A percentile compares a stretch with the other conserved stretches of the same genome.
phyloP scores from a whole-genome alignment of 2,113 vertebrate species.

The Nothocercus nigrocapillus region DNA sequence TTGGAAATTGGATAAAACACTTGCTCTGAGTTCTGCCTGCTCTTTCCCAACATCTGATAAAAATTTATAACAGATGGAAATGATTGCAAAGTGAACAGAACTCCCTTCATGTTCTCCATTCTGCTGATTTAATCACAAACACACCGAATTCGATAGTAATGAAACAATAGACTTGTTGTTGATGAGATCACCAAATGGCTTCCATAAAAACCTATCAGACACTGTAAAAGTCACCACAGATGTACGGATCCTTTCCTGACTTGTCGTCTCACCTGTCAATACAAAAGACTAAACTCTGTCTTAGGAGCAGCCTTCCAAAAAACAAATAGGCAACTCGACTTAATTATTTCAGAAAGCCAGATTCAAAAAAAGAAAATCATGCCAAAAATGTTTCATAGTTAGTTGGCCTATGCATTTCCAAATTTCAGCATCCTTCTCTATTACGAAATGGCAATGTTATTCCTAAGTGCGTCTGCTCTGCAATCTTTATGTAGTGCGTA shows the following conservation, averaged over 20 bases:
- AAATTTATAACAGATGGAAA: slow-evolving; percentile 79
- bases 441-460: not conserved
- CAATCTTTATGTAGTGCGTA: not conserved
- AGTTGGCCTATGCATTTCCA: not conserved
- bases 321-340: not conserved
- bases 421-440: not conserved
- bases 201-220: slow-evolving; percentile 51
- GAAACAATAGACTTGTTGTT: slow-evolving; percentile 71
- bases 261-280: not conserved
- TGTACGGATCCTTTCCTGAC: not conserved
- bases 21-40: slow-evolving; percentile 61
- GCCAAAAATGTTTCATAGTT: not conserved
- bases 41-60: slow-evolving; percentile 77
- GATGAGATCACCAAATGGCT: slow-evolving; percentile 72
- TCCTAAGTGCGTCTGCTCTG: not conserved
- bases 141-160: slow-evolving; percentile 71
- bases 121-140: slow-evolving; percentile 76
- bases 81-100: slow-evolving; percentile 72
- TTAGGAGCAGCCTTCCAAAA: not conserved
- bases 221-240: slow-evolving; percentile 35
- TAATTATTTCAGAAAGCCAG: not conserved
- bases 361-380: not conserved
- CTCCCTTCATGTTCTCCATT: slow-evolving; percentile 69
- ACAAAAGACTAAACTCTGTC: not conserved
- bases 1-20: slow-evolving; percentile 49